phyloP scores from a whole-genome alignment of 2,888 invertebrate genomes.

The Andrena fulva region DNA sequence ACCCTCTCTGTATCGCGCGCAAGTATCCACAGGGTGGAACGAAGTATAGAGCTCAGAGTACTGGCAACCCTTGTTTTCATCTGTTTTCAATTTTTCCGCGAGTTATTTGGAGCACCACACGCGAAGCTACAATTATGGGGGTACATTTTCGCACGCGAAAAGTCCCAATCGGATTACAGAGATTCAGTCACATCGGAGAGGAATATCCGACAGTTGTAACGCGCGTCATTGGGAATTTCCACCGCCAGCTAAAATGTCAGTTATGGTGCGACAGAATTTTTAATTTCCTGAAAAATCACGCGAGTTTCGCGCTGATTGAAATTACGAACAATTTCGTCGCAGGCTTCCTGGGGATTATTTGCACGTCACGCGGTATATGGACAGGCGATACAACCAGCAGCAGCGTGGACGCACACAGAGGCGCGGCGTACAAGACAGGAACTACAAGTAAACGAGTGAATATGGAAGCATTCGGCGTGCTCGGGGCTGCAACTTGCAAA shows the following conservation, averaged over 20 bases:
- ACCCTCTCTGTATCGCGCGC: not conserved
- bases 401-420: constrained; percentile 24
- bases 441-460: constrained; percentile 39
- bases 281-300: not conserved
- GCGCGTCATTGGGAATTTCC: not conserved
- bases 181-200: not conserved
- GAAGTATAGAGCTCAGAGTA: not conserved
- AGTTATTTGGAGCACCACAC: too few species aligned
- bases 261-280: not conserved
- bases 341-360: constrained; percentile 11
- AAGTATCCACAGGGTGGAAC: not conserved
- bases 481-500: constrained; percentile 35
- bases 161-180: not conserved
- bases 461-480: constrained; percentile 46
- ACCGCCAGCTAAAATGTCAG: not conserved
- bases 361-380: constrained; percentile 41
- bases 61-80: not conserved
- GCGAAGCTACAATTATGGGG: too few species aligned
- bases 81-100: not conserved
- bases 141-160: not conserved
- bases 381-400: constrained; percentile 28
- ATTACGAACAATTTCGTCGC: constrained; percentile 17
- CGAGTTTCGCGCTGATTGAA: constrained; percentile 26
- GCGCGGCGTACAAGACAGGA: constrained; percentile 39
- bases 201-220: not conserved